Evolutionary conservation across 2,888 invertebrate genomes (phyloP), one percentile per base, ranked within the genome.

Genomic region (Subacronicta megacephala): DNA sequence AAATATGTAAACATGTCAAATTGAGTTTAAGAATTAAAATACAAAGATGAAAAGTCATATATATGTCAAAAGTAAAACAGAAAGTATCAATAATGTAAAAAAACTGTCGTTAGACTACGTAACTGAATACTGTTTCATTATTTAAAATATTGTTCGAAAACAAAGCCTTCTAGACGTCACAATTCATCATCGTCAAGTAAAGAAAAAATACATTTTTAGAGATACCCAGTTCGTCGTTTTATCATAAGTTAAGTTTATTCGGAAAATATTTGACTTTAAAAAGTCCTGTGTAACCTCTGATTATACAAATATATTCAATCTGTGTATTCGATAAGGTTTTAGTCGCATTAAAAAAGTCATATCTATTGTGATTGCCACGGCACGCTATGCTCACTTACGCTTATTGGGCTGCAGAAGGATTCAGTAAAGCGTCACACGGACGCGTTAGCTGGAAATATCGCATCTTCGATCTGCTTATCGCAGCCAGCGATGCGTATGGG

Each of bases 381-480:
- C 7, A n/a, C 7, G 10, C 16, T 5, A 1, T 12, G 15, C 5
- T 1, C n/a, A 12, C 29, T 37, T 5, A 35, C 23, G 18, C 17
- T 46, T 42, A 12, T 56, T 40, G 62, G 64, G 58, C 63, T 83
- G 80, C 82, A 83, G 77, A 75, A 69, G 69, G 79, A 84, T 83
- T 76, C 78, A 85, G 85, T 84, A 81, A 83, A 84, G 75, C 75
- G 64, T 77, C 78, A 78, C 75, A 78, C 75, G 72, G 71, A 70
- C 77, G 73, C 77, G 78, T 76, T 80, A 78, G 72, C 80, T 78
- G 76, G 77, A 82, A 84, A 87, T 88, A 89, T 87, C 82, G 78
- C 77, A 79, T 72, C 76, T 76, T 78, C 78, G 83, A 83, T 85
- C 83, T 88, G 85, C 90, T 90, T 90, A 91, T 91, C 90, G 75